Percentiles rank a stretch among this genome's conserved stretches.
Evolutionary conservation across 1,140 invertebrate species (phyloP).

Genomic region (Solen grandis): DNA sequence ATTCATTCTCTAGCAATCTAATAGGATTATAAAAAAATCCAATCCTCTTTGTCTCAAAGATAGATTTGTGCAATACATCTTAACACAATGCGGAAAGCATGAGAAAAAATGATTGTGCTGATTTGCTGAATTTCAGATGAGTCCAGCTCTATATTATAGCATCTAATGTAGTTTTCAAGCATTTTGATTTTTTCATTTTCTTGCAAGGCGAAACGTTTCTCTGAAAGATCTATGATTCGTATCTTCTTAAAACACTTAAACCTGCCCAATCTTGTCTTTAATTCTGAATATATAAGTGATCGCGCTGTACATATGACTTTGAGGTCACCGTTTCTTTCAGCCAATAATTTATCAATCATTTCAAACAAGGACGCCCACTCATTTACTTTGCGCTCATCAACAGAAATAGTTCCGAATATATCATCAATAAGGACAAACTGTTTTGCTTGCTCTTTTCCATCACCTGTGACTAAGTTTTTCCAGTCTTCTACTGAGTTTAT

Average conservation of each 20-base stretch:
- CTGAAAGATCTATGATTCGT: slow-evolving; percentile 6
- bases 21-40: background rate
- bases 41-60: background rate
- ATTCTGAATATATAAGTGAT: background rate
- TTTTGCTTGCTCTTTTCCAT: background rate
- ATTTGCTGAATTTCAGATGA: background rate
- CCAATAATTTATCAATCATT: background rate
- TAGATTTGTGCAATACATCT: slow-evolving; percentile 5
- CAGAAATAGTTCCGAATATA: slow-evolving; percentile 12
- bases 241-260: background rate
- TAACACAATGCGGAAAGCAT: slow-evolving; percentile 5
- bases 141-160: background rate
- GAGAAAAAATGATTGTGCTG: background rate
- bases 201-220: background rate
- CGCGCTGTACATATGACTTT: background rate
- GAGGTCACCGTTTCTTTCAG: background rate
- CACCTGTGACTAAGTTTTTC: background rate
- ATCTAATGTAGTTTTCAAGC: slow-evolving; percentile 4
- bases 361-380: background rate
- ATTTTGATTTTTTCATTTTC: background rate
- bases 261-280: background rate
- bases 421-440: slow-evolving; percentile 1
- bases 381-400: slow-evolving; percentile 1
- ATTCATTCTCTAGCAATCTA: background rate
- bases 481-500: background rate